Base-by-base conservation (phyloP, 2,888 invertebrate species). In the Automeris io region DNA sequence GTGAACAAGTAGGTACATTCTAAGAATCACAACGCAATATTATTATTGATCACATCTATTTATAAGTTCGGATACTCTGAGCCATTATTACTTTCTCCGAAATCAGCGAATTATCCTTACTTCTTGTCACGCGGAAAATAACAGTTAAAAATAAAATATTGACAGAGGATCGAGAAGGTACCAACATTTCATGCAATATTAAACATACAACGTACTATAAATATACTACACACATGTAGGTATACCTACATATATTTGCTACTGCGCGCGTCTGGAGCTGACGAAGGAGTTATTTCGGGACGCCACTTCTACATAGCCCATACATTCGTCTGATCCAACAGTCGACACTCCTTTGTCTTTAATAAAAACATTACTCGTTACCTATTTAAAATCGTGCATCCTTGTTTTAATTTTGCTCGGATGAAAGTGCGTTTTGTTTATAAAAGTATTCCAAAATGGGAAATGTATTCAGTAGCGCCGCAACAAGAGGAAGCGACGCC, bases 361-460 rank as follows among this genome's bases (percentile, higher is more conserved):
- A 65, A 66, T 67, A 77, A 75, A 77, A 70, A 71, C 71, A 67
- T 69, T 62, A 56, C 65, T 64, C 66, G 68, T 64, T 67, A 65
- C 64, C 58, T 70, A 67, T 64, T 69, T 67, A 69, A 70, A 72
- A 66, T 61, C 62, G 57, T 56, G 54, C 52, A 69, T 67, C 60
- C 60, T 65, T 58, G 46, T 57, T 58, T 54, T 54, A 52, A 55
- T 56, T 59, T 53, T 59, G 58, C 58, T 52, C 59, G 58, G 45
- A 68, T 65, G 65, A 61, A 68, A 67, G 62, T 67, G 59, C 58
- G 54, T 37, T 52, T 74, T 68, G 69, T 72, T 78, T 80, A 82
- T 80, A 82, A 82, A 79, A 79, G 75, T 71, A 66, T 71, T 67
- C 78, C 76, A 76, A 79, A 77, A 86, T 86, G 85, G 85, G 85